A percentile compares a stretch with the other conserved stretches of the same genome.
Conservation (phyloP, 2,797 vertebrate species). For the Amazonetta brasiliensis region DNA sequence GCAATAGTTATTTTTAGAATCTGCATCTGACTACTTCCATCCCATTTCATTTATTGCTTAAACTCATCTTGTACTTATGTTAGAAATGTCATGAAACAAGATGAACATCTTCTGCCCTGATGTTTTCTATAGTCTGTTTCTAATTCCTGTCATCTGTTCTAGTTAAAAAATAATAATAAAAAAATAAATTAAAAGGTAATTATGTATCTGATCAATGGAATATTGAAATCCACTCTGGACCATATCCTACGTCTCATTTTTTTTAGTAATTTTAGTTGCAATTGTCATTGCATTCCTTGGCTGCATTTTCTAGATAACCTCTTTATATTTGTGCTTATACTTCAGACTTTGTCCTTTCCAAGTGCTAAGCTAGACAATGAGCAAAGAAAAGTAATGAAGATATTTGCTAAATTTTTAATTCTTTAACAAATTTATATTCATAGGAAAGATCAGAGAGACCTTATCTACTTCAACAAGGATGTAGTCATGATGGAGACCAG, state of each 20-base stretch:
- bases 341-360: neutral
- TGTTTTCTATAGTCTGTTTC: conserved; percentile 3
- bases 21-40: neutral
- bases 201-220: neutral
- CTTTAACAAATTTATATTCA: neutral
- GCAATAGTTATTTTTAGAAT: neutral
- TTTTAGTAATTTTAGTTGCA: neutral
- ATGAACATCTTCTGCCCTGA: neutral
- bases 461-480: neutral
- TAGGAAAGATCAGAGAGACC: neutral
- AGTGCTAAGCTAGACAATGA: neutral
- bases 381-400: neutral
- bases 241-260: neutral
- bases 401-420: neutral
- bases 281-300: neutral
- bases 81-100: neutral
- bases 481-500: neutral
- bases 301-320: neutral
- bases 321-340: neutral
- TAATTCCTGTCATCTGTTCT: conserved; percentile 6
- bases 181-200: neutral
- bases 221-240: neutral
- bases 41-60: neutral
- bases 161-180: neutral
- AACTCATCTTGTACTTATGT: neutral